Base-by-base conservation (phyloP, 2,113 vertebrate species). In the Lepidothrix coronata region DNA sequence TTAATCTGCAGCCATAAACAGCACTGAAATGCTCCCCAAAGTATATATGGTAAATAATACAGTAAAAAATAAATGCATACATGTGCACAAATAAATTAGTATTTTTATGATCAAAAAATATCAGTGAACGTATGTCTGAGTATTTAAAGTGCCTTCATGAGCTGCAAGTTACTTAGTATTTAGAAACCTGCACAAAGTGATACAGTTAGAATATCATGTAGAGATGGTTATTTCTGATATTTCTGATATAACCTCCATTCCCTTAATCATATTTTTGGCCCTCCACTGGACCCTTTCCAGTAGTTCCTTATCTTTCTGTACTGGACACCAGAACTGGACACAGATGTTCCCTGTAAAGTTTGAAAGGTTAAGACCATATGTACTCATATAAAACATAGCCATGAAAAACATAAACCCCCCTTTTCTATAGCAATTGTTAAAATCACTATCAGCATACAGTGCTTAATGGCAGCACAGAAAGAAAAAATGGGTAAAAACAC, bases 1-100 rank as follows among this genome's bases (percentile, higher is more conserved):
- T 66, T 66, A 24, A 31, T 63, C 28, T 27, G 18, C 62, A 79
- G 4, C 2, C 3, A 11, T 35, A 58, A 30, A 23, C 3, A 58
- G 3, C 28, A 62, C 3, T 90, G 35, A 83, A 65, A 35, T 55
- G 3, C 1, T 43, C 21, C 2, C 2, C 1, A 48, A 75, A 18
- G 16, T 39, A 25, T 23, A 44, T 59, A 11, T 19, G 16, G 11
- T 18, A 65, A 73, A 37, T 49, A 70, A n/a, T 30, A 43, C 1
- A 6, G 3, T 51, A 43, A 91, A 73, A 75, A 78, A 55, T 13
- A 55, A 46, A 31, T 14, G 8, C 2, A 57, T 20, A 22, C 12
- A 13, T 2, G 59, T 12, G 39, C 1, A 21, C 2, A 58, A 67
- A 67, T 39, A 74, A 61, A 30, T 41, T 30, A 5, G 0, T 8